Evolutionary conservation across 2,888 invertebrate genomes (phyloP), one percentile per base, ranked within the genome.

Genomic region (Dascillus cervinus): DNA sequence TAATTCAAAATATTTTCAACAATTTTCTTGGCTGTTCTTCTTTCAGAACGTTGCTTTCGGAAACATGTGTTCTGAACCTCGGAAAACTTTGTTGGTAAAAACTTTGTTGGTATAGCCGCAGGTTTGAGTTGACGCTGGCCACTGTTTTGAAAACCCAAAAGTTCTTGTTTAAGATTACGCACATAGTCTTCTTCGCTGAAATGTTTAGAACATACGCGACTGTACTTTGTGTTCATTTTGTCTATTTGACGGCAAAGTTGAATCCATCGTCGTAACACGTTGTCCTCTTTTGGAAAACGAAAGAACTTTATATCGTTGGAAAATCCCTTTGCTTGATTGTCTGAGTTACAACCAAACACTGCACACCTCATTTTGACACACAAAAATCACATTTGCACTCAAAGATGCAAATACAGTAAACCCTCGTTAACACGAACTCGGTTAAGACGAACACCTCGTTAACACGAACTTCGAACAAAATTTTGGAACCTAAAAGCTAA

Each of bases 331-430:
- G n/a, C 3, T 22, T 29, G 29, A 23, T 34, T 29, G 25, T 34
- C 34, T 3, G 13, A 4, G 21, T 34, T 22, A 19, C 34, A 34
- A 11, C 28, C 12, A 9, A n/a, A 9, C 11, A 34, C 24, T 5
- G 34, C 34, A 20, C 34, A 28, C 3, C 23, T 15, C 34, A 34
- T 34, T 22, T 32, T 26, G n/a, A n/a, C n/a, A n/a, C n/a, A n/a
- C n/a, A n/a, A n/a, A n/a, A n/a, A n/a, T n/a, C n/a, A n/a, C n/a
- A n/a, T n/a, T n/a, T n/a, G n/a, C n/a, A n/a, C n/a, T n/a, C n/a
- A n/a, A n/a, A n/a, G n/a, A n/a, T n/a, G n/a, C n/a, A n/a, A n/a
- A n/a, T n/a, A n/a, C n/a, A n/a, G n/a, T n/a, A n/a, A n/a, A n/a
- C n/a, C n/a, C n/a, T n/a, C n/a, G n/a, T n/a, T n/a, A n/a, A n/a